These are phyloP conservation scores for Adoxophyes honmai DNA, from an alignment of 1,140 invertebrate genomes.

Conservation along the genomic window DNA sequence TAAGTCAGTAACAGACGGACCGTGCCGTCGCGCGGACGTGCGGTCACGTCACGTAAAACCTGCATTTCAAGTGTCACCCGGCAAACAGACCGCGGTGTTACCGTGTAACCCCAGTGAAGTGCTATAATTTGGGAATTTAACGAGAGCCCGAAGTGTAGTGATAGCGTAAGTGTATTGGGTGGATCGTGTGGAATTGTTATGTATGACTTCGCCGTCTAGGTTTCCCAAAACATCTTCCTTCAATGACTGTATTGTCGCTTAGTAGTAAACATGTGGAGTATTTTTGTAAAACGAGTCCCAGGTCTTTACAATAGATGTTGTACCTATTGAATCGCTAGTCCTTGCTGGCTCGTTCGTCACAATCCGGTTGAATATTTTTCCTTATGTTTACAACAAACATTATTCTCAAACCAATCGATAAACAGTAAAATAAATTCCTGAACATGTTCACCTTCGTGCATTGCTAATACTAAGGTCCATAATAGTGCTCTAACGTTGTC, in stretches of 20 bases:
- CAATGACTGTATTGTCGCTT: no score
- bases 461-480: background rate
- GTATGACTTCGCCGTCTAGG: conserved; percentile 8
- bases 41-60: conserved; percentile 15
- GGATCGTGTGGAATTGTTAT: background rate
- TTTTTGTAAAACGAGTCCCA: no score
- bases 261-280: no score
- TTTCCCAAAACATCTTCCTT: background rate
- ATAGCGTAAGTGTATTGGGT: background rate
- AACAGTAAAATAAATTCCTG: background rate
- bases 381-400: no score
- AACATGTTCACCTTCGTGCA: conserved; percentile 1
- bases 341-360: no score
- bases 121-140: background rate
- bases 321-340: no score
- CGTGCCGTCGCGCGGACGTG: conserved; percentile 33
- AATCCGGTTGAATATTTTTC: no score
- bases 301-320: no score
- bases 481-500: no score
- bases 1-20: conserved; percentile 43
- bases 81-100: conserved; percentile 18
- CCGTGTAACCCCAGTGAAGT: background rate
- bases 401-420: no score
- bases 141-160: background rate
- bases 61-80: conserved; percentile 14